phyloP scores from a whole-genome alignment of 1,140 invertebrate genomes.

The Listronotus bonariensis region DNA sequence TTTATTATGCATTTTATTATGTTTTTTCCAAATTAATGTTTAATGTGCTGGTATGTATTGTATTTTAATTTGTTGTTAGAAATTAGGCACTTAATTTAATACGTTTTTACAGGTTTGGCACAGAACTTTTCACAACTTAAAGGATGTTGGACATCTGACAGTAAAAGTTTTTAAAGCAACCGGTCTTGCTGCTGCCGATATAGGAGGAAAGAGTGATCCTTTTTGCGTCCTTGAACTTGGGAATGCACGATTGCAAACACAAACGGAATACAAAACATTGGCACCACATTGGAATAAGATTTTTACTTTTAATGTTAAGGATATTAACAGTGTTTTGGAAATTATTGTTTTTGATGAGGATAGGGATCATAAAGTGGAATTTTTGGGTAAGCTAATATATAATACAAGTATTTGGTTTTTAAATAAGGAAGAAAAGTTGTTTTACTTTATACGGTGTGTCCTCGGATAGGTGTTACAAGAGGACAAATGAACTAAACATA shows the following conservation, averaged over 20 bases:
- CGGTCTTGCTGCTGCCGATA: constrained; percentile 86
- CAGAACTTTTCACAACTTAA: constrained; percentile 74
- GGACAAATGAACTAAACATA: no score
- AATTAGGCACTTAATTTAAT: no score
- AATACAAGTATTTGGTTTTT: no score
- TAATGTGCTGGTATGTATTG: neutral
- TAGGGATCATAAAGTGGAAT: constrained; percentile 96
- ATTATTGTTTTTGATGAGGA: constrained; percentile 99
- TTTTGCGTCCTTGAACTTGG: constrained; percentile 96
- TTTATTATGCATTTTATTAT: no score
- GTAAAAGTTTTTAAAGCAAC: constrained; percentile 90
- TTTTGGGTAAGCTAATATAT: constrained; percentile 70
- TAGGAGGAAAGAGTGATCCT: constrained; percentile 94
- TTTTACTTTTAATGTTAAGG: constrained; percentile 97
- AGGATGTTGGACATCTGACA: constrained; percentile 86
- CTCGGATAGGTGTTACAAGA: no score
- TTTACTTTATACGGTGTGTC: no score
- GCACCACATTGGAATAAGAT: constrained; percentile 98
- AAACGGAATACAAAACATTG: constrained; percentile 98
- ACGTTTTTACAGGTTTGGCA: constrained; percentile 62
- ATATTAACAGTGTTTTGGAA: constrained; percentile 94
- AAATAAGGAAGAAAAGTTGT: no score
- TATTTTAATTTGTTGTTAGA: constrained; percentile 8
- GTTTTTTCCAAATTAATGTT: no score
- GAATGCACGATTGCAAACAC: constrained; percentile 93